Base-by-base conservation (phyloP, 2,888 invertebrate species). In the Aleiodes leptofemur region DNA sequence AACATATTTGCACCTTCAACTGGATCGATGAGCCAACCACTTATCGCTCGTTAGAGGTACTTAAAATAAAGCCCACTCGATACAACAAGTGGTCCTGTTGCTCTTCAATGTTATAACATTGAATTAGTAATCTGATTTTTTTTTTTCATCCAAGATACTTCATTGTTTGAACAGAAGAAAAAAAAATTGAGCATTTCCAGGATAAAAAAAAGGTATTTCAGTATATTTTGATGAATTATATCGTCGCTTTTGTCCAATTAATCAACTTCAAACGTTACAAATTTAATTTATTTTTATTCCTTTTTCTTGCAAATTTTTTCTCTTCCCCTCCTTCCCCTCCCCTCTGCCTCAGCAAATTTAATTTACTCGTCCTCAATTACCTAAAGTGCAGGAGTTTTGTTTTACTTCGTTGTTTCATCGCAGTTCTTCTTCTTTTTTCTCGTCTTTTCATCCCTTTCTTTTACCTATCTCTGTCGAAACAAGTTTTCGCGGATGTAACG, bases 21-120 rank as follows among this genome's bases (percentile, higher is more conserved):
- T 48, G 61, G 68, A 77, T 80, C 78, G 79, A 82, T 78, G 79
- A 75, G 74, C 61, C 72, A 23, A 23, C 70, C 70, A 78, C 71
- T 81, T 82, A 79, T 79, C 79, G 77, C 23, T 71, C 71, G 71
- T 71, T 71, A 71, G 71, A 71, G 48, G 71, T 23, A 59, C 71
- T 56, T 59, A 55, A 48, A 31, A 13, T 31, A 48, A 71, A 43
- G 29, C 57, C 50, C 43, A 71, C 71, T 59, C 9, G 50, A 56
- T 16, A 56, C 48, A 43, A 55, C 14, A 38, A 56, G 38, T 8
- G 59, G 59, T n/a, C 31, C 31, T 34, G n/a, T 29, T 59, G 31
- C 31, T 59, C 29, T 29, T 43, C 43, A 11, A 43, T 11, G 9
- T 43, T 43, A 43, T 8, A 59, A 59, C 59, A 29, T 9, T 50